Evolutionary conservation across 30 jellyfish, hydroid and myxozoan genomes (phyloP), one percentile per base, ranked within the genome.

Genomic region (Aurelia aurita): DNA sequence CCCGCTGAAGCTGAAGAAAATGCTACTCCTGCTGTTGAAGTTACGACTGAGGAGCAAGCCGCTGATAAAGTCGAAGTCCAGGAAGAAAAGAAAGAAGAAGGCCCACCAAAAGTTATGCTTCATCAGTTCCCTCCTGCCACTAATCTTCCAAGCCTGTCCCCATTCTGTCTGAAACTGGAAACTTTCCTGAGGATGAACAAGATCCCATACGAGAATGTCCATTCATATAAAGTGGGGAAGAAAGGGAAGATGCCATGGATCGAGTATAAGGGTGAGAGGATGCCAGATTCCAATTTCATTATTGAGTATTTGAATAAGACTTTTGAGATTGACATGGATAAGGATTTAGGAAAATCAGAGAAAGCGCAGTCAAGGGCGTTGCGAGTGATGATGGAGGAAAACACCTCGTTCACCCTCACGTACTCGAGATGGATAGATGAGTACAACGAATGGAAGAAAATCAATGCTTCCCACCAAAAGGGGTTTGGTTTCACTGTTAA

Each of bases 241-340:
- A 93, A 93, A 64, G 98, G 98, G 1, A 87, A 87, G 66, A 75
- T 93, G 96, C 98, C 98, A 0, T 93, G 98, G 98, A 93, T 93
- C 71, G 98, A 93, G 58, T 93, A 93, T 83, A 84, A 93, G 78
- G 98, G 97, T 19, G 98, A 93, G 84, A 84, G 87, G 53, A 75
- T 80, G 21, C 78, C 97, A 12, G 98, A 93, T 87, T 93, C 98
- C 11, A 93, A 66, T 64, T 88, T 93, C 63, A 79, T 80, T 12
- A 79, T 87, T 55, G 98, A 82, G 28, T 80, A 69, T 79, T 77
- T 93, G 86, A 87, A 75, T 77, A 90, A 93, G 80, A 64, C 83
- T 45, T 93, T 93, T 69, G 96, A 82, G 71, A 71, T 93, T 23
- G 96, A 93, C 79, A 69, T 80, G 89, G 98, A 93, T 63, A 75